phyloP scores from a whole-genome alignment of 2,113 vertebrate species.

The Ariopsis seemanni region DNA sequence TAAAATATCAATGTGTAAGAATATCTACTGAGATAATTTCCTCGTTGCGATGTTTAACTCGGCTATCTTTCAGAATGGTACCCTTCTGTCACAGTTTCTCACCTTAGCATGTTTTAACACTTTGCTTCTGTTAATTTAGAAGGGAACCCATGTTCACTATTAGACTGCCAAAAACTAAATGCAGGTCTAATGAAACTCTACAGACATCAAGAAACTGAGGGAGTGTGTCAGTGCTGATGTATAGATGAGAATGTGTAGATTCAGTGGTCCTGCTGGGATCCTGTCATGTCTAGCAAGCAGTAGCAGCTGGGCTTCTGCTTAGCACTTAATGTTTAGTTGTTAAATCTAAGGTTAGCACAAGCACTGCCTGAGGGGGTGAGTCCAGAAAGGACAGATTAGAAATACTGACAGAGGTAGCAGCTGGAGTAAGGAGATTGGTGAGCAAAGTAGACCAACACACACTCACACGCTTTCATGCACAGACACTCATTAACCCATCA shows the following conservation, averaged over 20 bases:
- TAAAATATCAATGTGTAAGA: neutral
- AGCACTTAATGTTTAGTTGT: constrained; percentile 31
- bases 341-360: neutral
- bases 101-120: neutral
- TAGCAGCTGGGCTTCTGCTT: constrained; percentile 15
- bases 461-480: neutral
- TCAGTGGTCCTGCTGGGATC: constrained; percentile 20
- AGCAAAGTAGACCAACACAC: neutral
- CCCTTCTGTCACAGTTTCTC: too few species aligned
- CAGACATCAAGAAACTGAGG: neutral
- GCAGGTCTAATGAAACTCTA: neutral
- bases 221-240: neutral
- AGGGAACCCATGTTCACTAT: neutral
- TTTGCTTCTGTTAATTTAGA: neutral
- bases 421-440: constrained; percentile 10
- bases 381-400: neutral
- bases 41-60: neutral
- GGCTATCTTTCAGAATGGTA: neutral
- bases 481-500: neutral
- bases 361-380: neutral
- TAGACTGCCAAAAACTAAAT: neutral
- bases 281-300: constrained; percentile 19
- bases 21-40: neutral
- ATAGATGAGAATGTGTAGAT: neutral
- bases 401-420: neutral